phyloP scores from a whole-genome alignment of 2,888 invertebrate species.

The Harpalus rufipes region DNA sequence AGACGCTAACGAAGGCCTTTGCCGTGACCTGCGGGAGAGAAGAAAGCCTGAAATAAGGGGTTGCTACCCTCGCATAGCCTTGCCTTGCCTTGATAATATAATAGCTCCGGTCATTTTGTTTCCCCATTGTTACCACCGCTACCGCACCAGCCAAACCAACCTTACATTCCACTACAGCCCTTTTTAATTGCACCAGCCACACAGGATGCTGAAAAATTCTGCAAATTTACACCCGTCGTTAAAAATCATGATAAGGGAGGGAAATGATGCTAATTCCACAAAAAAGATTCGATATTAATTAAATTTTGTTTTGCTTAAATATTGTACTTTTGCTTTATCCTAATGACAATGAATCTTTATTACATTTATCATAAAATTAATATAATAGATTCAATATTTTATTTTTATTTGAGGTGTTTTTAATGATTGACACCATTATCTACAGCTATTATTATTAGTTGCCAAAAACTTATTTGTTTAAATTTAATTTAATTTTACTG shows the following conservation, averaged over 20 bases:
- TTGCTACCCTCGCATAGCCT: constrained; percentile 50
- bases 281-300: constrained; percentile 11
- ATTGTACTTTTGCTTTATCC: neutral
- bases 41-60: constrained; percentile 29
- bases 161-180: neutral
- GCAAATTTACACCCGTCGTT: constrained; percentile 33
- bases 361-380: no score
- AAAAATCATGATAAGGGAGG: constrained; percentile 12
- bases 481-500: no score
- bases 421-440: no score
- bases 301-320: neutral
- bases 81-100: constrained; percentile 44
- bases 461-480: no score
- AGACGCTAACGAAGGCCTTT: constrained; percentile 16
- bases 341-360: no score
- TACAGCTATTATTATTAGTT: no score
- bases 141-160: neutral
- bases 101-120: constrained; percentile 49
- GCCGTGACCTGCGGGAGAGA: neutral
- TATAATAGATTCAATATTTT: no score
- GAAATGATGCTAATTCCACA: constrained; percentile 19
- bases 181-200: constrained; percentile 34
- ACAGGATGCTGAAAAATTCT: constrained; percentile 27
- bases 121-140: constrained; percentile 33
- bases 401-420: no score